Evolutionary conservation across 2,888 invertebrate genomes (phyloP).

Genomic region (Lasioglossum villosulum): DNA sequence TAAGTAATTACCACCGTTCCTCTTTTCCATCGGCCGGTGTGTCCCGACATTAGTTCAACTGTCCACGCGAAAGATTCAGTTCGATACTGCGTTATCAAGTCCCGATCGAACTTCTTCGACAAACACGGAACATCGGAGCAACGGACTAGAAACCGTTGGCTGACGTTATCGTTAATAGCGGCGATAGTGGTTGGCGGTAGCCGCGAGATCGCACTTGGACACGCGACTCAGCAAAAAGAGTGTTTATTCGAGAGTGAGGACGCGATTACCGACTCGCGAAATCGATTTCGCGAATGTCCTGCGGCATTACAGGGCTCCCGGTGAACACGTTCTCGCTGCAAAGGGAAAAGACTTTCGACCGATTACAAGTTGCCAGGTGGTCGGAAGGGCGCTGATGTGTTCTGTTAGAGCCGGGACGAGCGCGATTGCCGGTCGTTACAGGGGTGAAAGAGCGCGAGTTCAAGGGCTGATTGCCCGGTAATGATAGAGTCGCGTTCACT

Average conservation of each 20-base stretch:
- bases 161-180: constrained; percentile 61
- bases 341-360: not conserved
- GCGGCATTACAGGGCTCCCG: not conserved
- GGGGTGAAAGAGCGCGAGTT: constrained; percentile 51
- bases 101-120: constrained; percentile 39
- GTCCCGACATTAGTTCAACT: not conserved
- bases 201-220: not conserved
- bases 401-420: constrained; percentile 15
- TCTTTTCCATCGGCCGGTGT: not conserved
- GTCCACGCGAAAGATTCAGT: constrained; percentile 26
- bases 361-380: constrained; percentile 13
- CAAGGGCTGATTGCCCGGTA: constrained; percentile 35
- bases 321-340: not conserved
- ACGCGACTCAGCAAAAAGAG: constrained; percentile 26
- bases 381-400: constrained; percentile 5
- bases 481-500: constrained; percentile 41
- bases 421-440: constrained; percentile 44
- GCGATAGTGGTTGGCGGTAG: not conserved
- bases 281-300: constrained; percentile 15
- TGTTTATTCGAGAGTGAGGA: constrained; percentile 15
- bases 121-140: constrained; percentile 8
- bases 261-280: not conserved
- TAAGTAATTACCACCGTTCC: constrained; percentile 41
- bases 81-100: constrained; percentile 33
- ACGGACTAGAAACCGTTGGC: constrained; percentile 31